A percentile compares a stretch with the other conserved stretches of the same genome.
Evolutionary conservation across 2,888 invertebrate species (phyloP).

Genomic region (Pterobdella sp.): DNA sequence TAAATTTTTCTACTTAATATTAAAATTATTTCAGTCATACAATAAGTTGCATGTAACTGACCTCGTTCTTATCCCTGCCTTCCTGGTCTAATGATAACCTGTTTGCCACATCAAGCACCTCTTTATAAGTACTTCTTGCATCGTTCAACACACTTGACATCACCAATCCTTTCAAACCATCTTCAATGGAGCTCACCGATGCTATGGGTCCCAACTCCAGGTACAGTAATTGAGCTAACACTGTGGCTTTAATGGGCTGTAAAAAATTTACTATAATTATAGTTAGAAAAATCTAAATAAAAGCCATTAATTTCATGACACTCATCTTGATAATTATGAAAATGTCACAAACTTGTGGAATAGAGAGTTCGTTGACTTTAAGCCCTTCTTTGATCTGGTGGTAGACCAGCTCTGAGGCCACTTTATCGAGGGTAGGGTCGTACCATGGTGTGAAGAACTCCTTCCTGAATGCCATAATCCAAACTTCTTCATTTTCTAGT

Average conservation of each 20-base stretch:
- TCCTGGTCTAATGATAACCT: background rate
- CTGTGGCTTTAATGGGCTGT: background rate
- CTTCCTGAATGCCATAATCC: constrained; percentile 38
- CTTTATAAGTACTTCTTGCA: constrained; percentile 1
- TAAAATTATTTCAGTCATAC: too few species aligned
- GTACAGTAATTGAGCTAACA: constrained; percentile 25
- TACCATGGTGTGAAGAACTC: constrained; percentile 39
- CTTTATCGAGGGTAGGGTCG: constrained; percentile 33
- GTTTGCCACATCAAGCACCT: constrained; percentile 12
- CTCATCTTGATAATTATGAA: background rate
- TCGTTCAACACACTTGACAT: background rate
- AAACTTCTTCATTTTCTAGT: constrained; percentile 18
- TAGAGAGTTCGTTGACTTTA: constrained; percentile 34
- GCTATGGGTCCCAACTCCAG: constrained; percentile 21
- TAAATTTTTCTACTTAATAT: background rate
- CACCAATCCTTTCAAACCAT: background rate
- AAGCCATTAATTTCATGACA: background rate
- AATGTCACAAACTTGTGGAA: constrained; percentile 20
- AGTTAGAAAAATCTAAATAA: background rate
- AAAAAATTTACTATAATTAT: background rate
- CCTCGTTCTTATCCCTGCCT: constrained; percentile 16
- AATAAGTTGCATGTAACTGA: background rate
- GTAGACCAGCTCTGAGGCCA: constrained; percentile 37
- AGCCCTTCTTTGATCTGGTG: constrained; percentile 37
- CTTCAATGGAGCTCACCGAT: constrained; percentile 1